Evolutionary conservation across 2,113 vertebrate genomes (phyloP).

Genomic region (Chlorocebus sabaeus): DNA sequence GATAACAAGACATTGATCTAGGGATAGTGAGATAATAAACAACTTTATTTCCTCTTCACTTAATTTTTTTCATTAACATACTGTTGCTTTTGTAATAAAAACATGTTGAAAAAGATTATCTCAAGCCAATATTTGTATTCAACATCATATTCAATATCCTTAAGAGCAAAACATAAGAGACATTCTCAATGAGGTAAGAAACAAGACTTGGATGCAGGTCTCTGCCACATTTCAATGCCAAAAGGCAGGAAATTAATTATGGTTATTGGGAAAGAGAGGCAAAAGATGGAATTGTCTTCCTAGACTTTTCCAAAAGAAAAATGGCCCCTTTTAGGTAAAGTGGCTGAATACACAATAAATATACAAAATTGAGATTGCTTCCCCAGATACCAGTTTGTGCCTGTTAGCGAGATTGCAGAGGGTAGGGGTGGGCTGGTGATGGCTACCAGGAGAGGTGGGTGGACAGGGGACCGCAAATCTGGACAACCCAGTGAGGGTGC

Average conservation of each 20-base stretch:
- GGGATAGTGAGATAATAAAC: background rate
- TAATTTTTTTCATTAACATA: background rate
- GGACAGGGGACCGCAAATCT: background rate
- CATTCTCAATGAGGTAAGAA: background rate
- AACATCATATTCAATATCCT: background rate
- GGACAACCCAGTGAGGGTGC: background rate
- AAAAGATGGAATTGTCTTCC: background rate
- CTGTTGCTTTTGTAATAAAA: conserved; percentile 31
- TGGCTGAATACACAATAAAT: background rate
- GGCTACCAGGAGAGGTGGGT: background rate
- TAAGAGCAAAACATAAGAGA: background rate
- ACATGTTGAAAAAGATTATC: background rate
- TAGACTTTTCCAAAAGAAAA: background rate
- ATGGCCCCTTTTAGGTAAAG: background rate
- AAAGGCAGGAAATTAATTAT: background rate
- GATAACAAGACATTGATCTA: background rate
- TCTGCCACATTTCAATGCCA: background rate
- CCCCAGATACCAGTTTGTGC: background rate
- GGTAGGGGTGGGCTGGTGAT: background rate
- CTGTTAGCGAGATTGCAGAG: background rate
- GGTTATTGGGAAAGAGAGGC: background rate
- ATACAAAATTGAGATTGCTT: background rate
- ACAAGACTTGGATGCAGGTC: background rate
- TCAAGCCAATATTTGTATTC: background rate
- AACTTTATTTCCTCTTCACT: background rate